Percentiles rank a stretch among this genome's conserved stretches.
phyloP scores from a whole-genome alignment of 2,888 invertebrate genomes.

The Lutraria lutraria region DNA sequence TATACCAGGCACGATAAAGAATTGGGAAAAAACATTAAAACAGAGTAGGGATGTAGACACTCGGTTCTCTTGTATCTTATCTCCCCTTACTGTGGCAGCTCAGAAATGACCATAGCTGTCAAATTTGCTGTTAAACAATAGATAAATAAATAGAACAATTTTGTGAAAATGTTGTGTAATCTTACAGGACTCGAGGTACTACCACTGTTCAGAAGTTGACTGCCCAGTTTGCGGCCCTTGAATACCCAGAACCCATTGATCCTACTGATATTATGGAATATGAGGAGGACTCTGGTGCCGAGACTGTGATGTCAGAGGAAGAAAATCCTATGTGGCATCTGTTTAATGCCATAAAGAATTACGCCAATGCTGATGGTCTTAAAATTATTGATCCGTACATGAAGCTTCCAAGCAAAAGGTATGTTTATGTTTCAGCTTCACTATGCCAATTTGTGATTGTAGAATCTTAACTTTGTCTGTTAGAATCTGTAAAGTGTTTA shows the following conservation, averaged over 20 bases:
- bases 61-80: too few relatives aligned
- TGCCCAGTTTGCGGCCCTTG: constrained; percentile 80
- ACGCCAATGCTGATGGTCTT: constrained; percentile 89
- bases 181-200: constrained; percentile 67
- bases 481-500: too few relatives aligned
- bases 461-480: too few relatives aligned
- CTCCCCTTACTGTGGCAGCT: too few relatives aligned
- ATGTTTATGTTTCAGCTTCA: background rate
- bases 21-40: too few relatives aligned
- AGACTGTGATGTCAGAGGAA: constrained; percentile 84
- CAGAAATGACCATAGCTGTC: too few relatives aligned
- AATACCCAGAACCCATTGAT: constrained; percentile 65
- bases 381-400: constrained; percentile 96
- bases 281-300: constrained; percentile 87
- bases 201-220: constrained; percentile 77
- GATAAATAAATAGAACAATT: too few relatives aligned
- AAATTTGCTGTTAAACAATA: too few relatives aligned
- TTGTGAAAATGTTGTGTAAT: background rate
- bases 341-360: constrained; percentile 92
- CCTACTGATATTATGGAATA: constrained; percentile 75
- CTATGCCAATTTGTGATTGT: too few relatives aligned
- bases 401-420: constrained; percentile 93
- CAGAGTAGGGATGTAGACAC: too few relatives aligned
- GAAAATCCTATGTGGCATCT: constrained; percentile 93
- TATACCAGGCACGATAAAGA: too few relatives aligned